phyloP scores from a whole-genome alignment of 2,113 vertebrate genomes.

The Oophaga pumilio region DNA sequence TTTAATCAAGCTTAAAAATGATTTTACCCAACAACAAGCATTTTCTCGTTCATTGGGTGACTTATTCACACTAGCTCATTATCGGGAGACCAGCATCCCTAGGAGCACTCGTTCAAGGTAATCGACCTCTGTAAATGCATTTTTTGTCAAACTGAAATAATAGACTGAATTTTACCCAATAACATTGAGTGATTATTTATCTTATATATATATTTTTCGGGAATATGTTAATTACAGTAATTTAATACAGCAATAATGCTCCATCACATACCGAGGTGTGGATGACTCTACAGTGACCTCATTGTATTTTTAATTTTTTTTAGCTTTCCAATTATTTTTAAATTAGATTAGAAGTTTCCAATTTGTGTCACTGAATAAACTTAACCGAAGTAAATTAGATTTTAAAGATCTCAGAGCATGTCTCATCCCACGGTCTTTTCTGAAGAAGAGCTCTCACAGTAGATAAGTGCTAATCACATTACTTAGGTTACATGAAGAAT shows the following conservation, averaged over 20 bases:
- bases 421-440: constrained; percentile 28
- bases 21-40: no score
- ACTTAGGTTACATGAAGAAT: constrained; percentile 30
- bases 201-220: not conserved
- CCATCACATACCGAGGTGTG: not conserved
- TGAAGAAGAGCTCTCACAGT: constrained; percentile 37
- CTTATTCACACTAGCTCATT: no score
- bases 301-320: constrained; percentile 41
- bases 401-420: constrained; percentile 34
- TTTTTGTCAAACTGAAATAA: no score
- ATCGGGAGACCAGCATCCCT: no score
- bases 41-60: no score
- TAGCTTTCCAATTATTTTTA: constrained; percentile 30
- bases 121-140: no score
- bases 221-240: not conserved
- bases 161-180: no score
- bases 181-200: not conserved
- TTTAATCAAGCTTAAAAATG: no score
- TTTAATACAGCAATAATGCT: not conserved
- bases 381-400: constrained; percentile 51
- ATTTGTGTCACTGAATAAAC: constrained; percentile 54
- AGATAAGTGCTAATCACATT: constrained; percentile 53
- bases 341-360: constrained; percentile 49
- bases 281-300: not conserved
- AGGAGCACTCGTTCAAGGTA: no score